Percentiles rank a stretch among this genome's conserved stretches.
Conservation (phyloP, 2,797 vertebrate species). For the Cirrhinus mrigala region DNA sequence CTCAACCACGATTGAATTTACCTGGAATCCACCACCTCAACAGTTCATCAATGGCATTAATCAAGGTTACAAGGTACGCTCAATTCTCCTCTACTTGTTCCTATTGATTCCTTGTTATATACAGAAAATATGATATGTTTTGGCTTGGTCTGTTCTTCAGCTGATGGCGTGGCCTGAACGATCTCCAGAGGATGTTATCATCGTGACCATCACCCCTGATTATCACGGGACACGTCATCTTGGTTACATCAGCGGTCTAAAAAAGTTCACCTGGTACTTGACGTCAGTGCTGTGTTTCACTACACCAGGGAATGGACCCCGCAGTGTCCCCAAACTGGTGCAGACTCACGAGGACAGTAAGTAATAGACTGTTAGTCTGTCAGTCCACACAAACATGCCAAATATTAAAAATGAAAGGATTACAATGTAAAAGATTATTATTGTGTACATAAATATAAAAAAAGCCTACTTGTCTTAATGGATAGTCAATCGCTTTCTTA, state of each 20-base stretch:
- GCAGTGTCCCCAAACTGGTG: conserved; percentile 83
- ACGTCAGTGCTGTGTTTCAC: conserved; percentile 92
- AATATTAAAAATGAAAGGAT: too few relatives aligned
- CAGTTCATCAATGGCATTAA: conserved; percentile 98
- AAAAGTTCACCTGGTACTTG: conserved; percentile 90
- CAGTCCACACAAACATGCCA: too few relatives aligned
- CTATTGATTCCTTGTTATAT: background rate
- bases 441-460: too few relatives aligned
- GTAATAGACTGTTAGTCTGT: conserved; percentile 64
- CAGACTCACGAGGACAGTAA: conserved; percentile 93
- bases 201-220: conserved; percentile 91
- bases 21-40: conserved; percentile 94
- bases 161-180: conserved; percentile 88
- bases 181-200: conserved; percentile 76
- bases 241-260: conserved; percentile 85
- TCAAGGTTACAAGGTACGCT: conserved; percentile 94
- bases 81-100: background rate
- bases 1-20: conserved; percentile 90
- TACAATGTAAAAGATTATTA: too few relatives aligned
- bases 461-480: too few relatives aligned
- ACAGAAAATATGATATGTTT: background rate
- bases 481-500: too few relatives aligned
- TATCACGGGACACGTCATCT: conserved; percentile 90
- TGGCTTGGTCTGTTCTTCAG: conserved; percentile 65
- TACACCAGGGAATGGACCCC: conserved; percentile 91